phyloP scores from a whole-genome alignment of 2,113 vertebrate species.

The Sapajus apella region DNA sequence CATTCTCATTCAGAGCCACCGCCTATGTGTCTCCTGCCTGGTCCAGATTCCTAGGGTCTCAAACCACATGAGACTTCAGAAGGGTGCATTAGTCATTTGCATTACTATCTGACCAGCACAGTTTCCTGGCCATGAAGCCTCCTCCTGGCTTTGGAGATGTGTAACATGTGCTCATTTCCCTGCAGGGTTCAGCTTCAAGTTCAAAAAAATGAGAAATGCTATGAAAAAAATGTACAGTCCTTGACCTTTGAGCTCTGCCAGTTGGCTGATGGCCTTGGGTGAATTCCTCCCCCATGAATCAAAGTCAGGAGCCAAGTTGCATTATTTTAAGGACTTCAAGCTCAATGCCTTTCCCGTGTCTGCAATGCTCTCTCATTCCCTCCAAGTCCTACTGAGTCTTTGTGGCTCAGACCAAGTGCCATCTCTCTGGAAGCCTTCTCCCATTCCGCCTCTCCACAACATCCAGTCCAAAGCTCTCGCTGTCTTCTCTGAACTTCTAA shows the following conservation, averaged over 20 bases:
- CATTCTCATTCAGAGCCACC: neutral
- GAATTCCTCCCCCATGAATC: constrained; percentile 73
- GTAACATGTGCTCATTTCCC: constrained; percentile 85
- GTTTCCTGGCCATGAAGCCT: constrained; percentile 81
- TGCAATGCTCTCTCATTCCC: neutral
- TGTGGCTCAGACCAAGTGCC: neutral
- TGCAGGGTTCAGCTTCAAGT: constrained; percentile 81
- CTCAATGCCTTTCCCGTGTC: neutral
- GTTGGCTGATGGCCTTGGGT: constrained; percentile 80
- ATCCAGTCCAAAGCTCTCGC: neutral
- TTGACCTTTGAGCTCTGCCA: constrained; percentile 81
- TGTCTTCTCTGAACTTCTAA: neutral
- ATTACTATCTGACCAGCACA: constrained; percentile 78
- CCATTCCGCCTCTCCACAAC: neutral
- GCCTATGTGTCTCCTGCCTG: constrained; percentile 41
- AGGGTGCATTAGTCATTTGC: constrained; percentile 82
- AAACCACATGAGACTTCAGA: constrained; percentile 45
- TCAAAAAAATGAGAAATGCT: constrained; percentile 82
- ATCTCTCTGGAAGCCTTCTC: neutral
- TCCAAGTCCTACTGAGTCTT: neutral
- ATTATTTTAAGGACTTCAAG: constrained; percentile 32
- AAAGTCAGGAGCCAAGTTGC: constrained; percentile 54
- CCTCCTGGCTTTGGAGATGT: constrained; percentile 81
- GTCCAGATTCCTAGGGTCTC: constrained; percentile 37
- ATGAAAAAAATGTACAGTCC: constrained; percentile 71